phyloP scores from a whole-genome alignment of 2,888 invertebrate genomes.

The Drosophila crucigera region DNA sequence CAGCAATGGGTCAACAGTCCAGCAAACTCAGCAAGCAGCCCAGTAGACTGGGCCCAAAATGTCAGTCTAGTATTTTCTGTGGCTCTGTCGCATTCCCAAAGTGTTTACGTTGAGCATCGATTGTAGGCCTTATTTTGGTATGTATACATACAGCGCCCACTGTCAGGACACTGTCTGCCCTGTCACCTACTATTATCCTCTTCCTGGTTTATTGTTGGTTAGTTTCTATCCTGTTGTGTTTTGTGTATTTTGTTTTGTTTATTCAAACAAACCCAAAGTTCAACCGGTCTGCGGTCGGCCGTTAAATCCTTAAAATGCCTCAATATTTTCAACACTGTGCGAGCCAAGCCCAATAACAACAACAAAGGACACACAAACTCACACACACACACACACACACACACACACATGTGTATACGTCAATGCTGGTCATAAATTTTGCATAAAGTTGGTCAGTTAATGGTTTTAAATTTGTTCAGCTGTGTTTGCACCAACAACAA shows the following conservation, averaged over 20 bases:
- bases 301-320: constrained; percentile 74
- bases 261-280: constrained; percentile 65
- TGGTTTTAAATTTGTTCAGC: constrained; percentile 72
- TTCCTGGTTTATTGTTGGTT: constrained; percentile 62
- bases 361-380: constrained; percentile 23
- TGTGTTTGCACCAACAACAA: constrained; percentile 22
- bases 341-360: constrained; percentile 42
- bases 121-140: constrained; percentile 40
- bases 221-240: constrained; percentile 35
- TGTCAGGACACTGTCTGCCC: constrained; percentile 1
- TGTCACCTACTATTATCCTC: constrained; percentile 2
- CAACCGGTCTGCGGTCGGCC: constrained; percentile 56
- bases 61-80: constrained; percentile 10
- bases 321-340: constrained; percentile 60
- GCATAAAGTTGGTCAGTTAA: constrained; percentile 66
- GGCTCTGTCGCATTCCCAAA: constrained; percentile 2
- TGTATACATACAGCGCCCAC: constrained; percentile 24
- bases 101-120: constrained; percentile 47
- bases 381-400: constrained; percentile 6
- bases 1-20: constrained; percentile 50
- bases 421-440: constrained; percentile 63
- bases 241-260: constrained; percentile 58
- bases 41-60: constrained; percentile 18
- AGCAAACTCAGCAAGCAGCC: neutral
- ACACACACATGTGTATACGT: constrained; percentile 21